phyloP scores from a whole-genome alignment of 2,113 vertebrate species.

The Ceyx margarethae region DNA sequence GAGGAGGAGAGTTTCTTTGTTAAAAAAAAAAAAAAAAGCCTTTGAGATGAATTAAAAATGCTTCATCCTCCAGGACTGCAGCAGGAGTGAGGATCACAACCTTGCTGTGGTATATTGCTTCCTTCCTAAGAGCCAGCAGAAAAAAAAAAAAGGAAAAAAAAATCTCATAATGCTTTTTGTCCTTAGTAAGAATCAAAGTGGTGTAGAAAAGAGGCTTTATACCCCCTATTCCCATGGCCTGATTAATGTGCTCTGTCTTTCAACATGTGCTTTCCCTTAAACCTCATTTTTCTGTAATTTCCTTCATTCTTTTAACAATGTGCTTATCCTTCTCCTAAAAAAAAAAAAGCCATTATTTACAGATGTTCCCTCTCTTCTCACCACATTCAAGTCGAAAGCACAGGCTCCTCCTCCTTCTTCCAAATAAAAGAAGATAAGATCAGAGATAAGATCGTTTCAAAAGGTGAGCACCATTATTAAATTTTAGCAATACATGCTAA shows the following conservation, averaged over 20 bases:
- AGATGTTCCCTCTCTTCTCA: conserved; percentile 45
- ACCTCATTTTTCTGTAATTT: conserved; percentile 64
- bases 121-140: conserved; percentile 6
- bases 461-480: background rate
- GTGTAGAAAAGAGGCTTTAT: conserved; percentile 47
- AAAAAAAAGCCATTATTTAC: conserved; percentile 46
- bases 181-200: conserved; percentile 57
- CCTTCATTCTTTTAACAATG: conserved; percentile 63
- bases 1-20: background rate
- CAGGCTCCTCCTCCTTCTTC: background rate
- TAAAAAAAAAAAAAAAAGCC: background rate
- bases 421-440: background rate
- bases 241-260: conserved; percentile 60
- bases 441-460: background rate
- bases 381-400: background rate
- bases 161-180: conserved; percentile 11
- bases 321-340: conserved; percentile 38
- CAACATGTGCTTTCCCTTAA: conserved; percentile 67
- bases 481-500: background rate
- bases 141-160: background rate
- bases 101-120: background rate
- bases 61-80: conserved; percentile 7
- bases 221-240: conserved; percentile 27
- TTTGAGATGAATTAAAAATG: conserved; percentile 22
- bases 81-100: background rate